phyloP scores from a whole-genome alignment of 2,113 vertebrate genomes.

The Thamnaconus septentrionalis region DNA sequence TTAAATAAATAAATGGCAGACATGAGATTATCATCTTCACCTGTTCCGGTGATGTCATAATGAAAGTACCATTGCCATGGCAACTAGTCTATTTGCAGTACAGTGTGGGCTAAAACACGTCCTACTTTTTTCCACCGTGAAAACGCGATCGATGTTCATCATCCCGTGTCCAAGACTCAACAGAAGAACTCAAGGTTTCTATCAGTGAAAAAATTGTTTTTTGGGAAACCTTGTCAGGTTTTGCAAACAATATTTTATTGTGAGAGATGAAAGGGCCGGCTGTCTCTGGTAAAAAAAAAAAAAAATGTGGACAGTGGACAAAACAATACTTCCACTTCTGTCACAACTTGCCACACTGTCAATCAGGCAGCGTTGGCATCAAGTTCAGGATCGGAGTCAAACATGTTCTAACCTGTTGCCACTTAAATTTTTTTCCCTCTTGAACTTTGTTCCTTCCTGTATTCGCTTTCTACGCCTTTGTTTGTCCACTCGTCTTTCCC shows the following conservation, averaged over 20 bases:
- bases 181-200: background rate
- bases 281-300: no score
- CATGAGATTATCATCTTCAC: slow-evolving; percentile 14
- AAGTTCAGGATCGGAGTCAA: slow-evolving; percentile 39
- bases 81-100: slow-evolving; percentile 65
- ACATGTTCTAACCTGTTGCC: slow-evolving; percentile 15
- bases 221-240: no score
- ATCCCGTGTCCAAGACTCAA: background rate
- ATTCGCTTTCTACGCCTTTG: slow-evolving; percentile 11
- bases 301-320: no score
- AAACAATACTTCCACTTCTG: no score
- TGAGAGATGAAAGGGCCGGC: no score
- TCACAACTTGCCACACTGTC: background rate
- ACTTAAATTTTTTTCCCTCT: slow-evolving; percentile 10
- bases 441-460: slow-evolving; percentile 28
- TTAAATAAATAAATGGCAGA: slow-evolving; percentile 26
- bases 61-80: slow-evolving; percentile 52
- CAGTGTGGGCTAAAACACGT: slow-evolving; percentile 31
- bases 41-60: slow-evolving; percentile 11
- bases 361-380: slow-evolving; percentile 10
- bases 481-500: slow-evolving; percentile 17
- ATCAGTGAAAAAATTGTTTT: background rate
- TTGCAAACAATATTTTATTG: no score
- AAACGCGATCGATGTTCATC: background rate
- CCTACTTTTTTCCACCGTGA: slow-evolving; percentile 11